These are phyloP conservation scores for Myrmecophaga tridactyla DNA, from an alignment of 2,113 vertebrate genomes.

Conservation along the genomic window DNA sequence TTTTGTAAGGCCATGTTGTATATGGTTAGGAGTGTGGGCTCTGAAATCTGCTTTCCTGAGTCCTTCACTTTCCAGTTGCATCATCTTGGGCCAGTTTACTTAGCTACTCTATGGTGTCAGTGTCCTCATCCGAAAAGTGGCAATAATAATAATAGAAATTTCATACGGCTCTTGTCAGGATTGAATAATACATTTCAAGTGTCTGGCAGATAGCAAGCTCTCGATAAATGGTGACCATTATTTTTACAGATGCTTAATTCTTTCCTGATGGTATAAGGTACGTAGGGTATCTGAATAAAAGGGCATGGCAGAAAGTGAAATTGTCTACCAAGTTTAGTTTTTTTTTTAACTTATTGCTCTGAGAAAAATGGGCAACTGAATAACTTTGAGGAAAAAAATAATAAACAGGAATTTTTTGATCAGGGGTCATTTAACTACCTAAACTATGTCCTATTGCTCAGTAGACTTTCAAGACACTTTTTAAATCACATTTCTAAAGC, in stretches of 20 bases:
- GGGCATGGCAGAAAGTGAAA: background rate
- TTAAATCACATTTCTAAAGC: background rate
- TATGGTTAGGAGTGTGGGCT: background rate
- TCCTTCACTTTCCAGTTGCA: background rate
- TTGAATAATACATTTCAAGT: background rate
- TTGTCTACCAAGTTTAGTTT: background rate
- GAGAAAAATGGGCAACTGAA: conserved; percentile 27
- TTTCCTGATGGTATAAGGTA: background rate
- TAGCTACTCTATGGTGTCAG: conserved; percentile 5
- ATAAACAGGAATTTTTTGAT: background rate
- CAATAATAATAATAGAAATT: background rate
- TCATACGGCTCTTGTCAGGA: background rate
- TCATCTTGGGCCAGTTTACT: background rate
- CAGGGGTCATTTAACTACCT: background rate
- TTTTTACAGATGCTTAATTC: background rate
- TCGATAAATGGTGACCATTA: background rate
- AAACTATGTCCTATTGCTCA: background rate
- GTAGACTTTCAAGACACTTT: background rate
- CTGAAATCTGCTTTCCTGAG: background rate
- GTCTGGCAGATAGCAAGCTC: background rate
- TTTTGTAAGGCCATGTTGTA: background rate
- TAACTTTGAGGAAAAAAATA: conserved; percentile 4
- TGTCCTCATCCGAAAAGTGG: conserved; percentile 15
- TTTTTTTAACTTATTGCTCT: background rate
- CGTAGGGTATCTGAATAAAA: conserved; percentile 8